Conservation (phyloP, 2,113 vertebrate species). For the Phaethornis superciliosus region DNA sequence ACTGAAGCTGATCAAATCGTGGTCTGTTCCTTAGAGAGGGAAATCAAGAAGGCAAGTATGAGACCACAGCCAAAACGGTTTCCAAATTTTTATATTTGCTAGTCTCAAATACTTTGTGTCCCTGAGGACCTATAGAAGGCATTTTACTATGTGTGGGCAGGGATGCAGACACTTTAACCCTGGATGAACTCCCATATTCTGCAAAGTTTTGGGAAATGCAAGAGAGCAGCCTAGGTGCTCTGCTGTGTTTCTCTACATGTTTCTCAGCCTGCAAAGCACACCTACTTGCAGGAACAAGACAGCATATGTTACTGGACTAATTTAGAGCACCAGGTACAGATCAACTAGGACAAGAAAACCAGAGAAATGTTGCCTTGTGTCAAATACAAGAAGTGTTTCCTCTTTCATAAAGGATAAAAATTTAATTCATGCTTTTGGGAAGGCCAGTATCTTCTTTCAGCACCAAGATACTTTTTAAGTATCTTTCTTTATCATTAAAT, state of each 20-base stretch:
- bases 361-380: not conserved
- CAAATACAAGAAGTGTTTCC: not conserved
- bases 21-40: not conserved
- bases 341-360: not conserved
- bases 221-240: not conserved
- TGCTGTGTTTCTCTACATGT: not conserved
- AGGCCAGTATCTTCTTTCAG: not conserved
- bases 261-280: not conserved
- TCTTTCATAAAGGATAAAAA: not conserved
- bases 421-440: not conserved
- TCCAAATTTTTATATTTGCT: not conserved
- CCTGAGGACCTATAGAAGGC: not conserved
- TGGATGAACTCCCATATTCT: not conserved
- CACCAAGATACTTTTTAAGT: not conserved
- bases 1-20: not conserved
- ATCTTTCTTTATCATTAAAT: not conserved
- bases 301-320: not conserved
- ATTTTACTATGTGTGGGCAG: not conserved
- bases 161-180: not conserved
- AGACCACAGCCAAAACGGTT: not conserved
- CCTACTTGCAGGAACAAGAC: too few species aligned
- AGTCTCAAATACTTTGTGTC: not conserved
- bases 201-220: not conserved
- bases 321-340: not conserved
- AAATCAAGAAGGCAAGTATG: not conserved